Conservation (phyloP, 2,888 invertebrate species). For the Coelinius sp. region DNA sequence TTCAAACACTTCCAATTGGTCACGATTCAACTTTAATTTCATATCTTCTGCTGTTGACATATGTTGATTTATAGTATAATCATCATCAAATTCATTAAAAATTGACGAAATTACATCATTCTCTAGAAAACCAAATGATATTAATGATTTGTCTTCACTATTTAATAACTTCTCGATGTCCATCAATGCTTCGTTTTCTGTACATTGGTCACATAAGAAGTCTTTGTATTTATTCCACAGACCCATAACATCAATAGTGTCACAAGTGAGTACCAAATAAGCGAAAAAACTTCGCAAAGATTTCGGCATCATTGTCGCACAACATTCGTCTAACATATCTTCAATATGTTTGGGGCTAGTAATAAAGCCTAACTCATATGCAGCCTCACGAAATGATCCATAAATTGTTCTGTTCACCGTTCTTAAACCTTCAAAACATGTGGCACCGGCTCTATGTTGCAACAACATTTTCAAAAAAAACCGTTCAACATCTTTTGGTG, state of each 20-base stretch:
- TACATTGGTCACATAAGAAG: neutral
- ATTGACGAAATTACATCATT: neutral
- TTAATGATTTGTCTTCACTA: neutral
- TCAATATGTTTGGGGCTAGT: neutral
- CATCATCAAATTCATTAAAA: neutral
- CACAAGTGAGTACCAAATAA: neutral
- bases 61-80: neutral
- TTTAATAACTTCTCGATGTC: neutral
- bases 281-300: neutral
- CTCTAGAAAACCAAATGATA: neutral
- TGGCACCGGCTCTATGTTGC: neutral
- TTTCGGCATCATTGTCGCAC: neutral
- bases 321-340: neutral
- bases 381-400: neutral
- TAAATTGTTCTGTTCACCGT: neutral
- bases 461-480: constrained; percentile 5
- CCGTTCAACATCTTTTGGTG: neutral
- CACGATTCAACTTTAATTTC: neutral
- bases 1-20: neutral
- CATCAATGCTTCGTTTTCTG: neutral
- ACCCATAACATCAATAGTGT: neutral
- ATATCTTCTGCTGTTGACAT: neutral
- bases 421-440: neutral
- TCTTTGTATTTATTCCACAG: neutral
- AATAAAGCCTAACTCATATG: neutral